Conservation (phyloP, 2,888 invertebrate genomes). For the Lamproptera curius region DNA sequence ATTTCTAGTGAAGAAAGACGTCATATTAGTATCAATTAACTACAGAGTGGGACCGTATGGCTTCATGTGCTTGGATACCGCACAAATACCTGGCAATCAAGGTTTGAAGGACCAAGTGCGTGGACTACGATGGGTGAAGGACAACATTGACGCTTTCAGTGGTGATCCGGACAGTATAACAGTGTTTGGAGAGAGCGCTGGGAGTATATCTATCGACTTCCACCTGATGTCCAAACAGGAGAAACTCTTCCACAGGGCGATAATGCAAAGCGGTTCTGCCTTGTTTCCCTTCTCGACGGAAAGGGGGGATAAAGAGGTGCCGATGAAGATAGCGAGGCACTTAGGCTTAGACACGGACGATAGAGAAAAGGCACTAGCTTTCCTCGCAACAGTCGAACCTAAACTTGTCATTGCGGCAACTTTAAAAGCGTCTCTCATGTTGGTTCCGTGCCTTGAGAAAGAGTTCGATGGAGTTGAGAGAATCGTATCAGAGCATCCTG, state of each 20-base stretch:
- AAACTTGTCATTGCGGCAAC: conserved; percentile 19
- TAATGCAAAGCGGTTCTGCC: conserved; percentile 34
- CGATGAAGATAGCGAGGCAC: conserved; percentile 29
- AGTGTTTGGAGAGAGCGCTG: conserved; percentile 37
- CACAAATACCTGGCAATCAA: conserved; percentile 40
- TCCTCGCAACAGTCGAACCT: conserved; percentile 22
- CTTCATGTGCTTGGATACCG: conserved; percentile 39
- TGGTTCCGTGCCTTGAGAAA: conserved; percentile 25
- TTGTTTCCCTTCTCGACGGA: conserved; percentile 24
- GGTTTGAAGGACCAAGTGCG: conserved; percentile 36
- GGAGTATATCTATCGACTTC: conserved; percentile 21
- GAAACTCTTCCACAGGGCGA: conserved; percentile 32
- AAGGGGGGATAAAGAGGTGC: conserved; percentile 23
- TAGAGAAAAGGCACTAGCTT: conserved; percentile 28
- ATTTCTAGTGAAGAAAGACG: conserved; percentile 28
- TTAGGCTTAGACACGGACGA: conserved; percentile 30
- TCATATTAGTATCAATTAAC: conserved; percentile 45
- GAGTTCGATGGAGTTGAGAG: conserved; percentile 27
- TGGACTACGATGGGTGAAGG: conserved; percentile 34
- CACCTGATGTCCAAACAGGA: conserved; percentile 26
- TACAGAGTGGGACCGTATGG: conserved; percentile 42
- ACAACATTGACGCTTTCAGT: conserved; percentile 37
- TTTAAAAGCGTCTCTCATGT: conserved; percentile 18
- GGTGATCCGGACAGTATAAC: conserved; percentile 35
- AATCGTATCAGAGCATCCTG: conserved; percentile 32